Evolutionary conservation across 2,113 vertebrate species (phyloP).

Genomic region (Xiphias gladius): DNA sequence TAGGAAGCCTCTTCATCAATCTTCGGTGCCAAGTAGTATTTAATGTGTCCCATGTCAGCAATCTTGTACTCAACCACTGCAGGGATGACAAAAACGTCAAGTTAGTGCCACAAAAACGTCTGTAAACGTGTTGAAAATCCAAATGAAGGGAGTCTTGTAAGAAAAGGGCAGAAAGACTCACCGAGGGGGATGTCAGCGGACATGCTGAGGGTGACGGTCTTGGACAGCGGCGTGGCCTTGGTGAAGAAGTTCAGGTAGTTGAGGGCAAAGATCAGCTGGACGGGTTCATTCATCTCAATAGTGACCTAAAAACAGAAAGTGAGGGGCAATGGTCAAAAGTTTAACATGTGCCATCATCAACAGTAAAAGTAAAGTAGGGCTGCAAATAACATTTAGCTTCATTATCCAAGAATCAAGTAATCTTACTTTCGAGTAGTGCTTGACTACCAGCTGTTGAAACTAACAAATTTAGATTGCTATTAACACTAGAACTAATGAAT

Average conservation of each 20-base stretch:
- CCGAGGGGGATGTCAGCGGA: conserved; percentile 97
- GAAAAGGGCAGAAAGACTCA: conserved; percentile 48
- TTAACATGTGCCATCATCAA: background rate
- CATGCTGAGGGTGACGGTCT: conserved; percentile 97
- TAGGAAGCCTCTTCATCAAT: conserved; percentile 96
- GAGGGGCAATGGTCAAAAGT: background rate
- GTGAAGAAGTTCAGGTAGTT: conserved; percentile 99
- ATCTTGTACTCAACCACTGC: conserved; percentile 99
- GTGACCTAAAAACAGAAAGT: conserved; percentile 85
- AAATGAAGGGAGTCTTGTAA: background rate
- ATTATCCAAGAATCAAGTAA: background rate
- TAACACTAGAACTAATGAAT: background rate
- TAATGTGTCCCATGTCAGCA: conserved; percentile 97
- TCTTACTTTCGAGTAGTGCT: background rate
- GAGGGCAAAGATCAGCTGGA: conserved; percentile 96
- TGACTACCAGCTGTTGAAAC: background rate
- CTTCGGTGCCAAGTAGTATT: conserved; percentile 98
- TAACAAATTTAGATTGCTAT: background rate
- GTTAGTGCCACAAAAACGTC: background rate
- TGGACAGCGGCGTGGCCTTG: conserved; percentile 96
- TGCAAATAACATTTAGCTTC: background rate
- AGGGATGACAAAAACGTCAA: conserved; percentile 1
- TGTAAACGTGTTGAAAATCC: background rate
- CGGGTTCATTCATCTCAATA: conserved; percentile 98
- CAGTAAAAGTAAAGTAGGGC: background rate